Evolutionary conservation across 2,888 invertebrate genomes (phyloP).

Genomic region (Erebia aethiops): DNA sequence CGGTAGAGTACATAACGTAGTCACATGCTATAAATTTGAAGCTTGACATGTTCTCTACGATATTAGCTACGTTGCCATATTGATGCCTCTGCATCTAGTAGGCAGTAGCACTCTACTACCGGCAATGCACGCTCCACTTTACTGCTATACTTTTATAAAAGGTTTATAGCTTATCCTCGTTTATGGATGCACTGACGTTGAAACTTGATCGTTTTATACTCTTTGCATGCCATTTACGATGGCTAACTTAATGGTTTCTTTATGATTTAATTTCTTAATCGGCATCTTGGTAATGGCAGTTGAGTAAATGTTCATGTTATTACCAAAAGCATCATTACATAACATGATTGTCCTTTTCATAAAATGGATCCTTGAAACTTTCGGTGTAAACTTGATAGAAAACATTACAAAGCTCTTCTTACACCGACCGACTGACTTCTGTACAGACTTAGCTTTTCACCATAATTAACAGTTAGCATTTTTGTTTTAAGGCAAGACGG

Average conservation of each 20-base stretch:
- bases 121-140: neutral
- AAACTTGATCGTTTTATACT: slow-evolving; percentile 19
- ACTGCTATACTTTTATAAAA: slow-evolving; percentile 5
- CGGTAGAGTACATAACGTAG: neutral
- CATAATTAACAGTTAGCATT: too few relatives aligned
- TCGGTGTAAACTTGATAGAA: too few relatives aligned
- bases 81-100: slow-evolving; percentile 1
- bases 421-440: too few relatives aligned
- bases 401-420: too few relatives aligned
- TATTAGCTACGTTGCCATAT: neutral
- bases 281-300: neutral
- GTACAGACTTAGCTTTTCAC: too few relatives aligned
- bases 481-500: too few relatives aligned
- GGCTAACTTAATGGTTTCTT: slow-evolving; percentile 10
- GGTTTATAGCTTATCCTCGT: neutral
- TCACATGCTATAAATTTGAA: slow-evolving; percentile 1
- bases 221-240: slow-evolving; percentile 1
- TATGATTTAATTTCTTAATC: slow-evolving; percentile 1
- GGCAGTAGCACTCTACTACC: neutral
- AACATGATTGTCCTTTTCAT: too few relatives aligned
- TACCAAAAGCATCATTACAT: too few relatives aligned
- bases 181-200: slow-evolving; percentile 8
- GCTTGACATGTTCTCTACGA: neutral
- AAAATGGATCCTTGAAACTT: too few relatives aligned
- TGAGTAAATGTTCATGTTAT: too few relatives aligned